These are phyloP conservation scores for Phyllotreta cruciferae DNA, from an alignment of 2,888 invertebrate genomes.

Conservation along the genomic window DNA sequence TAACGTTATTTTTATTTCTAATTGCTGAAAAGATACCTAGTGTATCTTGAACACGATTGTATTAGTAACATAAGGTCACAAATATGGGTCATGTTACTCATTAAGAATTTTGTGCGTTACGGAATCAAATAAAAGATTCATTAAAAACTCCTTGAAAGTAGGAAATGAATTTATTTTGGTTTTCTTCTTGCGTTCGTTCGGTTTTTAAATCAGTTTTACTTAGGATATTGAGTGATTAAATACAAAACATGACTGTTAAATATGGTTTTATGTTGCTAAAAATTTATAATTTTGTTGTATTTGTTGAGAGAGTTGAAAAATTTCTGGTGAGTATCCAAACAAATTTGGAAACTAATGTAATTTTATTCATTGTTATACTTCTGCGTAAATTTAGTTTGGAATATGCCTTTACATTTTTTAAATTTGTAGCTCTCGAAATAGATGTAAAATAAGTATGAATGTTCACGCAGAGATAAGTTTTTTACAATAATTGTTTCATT, in stretches of 20 bases:
- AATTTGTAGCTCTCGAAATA: too few species aligned
- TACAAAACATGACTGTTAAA: conserved; percentile 3
- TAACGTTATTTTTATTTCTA: too few species aligned
- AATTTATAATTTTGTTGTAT: conserved; percentile 6
- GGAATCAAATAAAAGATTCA: conserved; percentile 4
- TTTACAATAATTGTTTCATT: too few species aligned
- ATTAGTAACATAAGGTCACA: conserved; percentile 3
- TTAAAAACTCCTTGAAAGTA: conserved; percentile 7
- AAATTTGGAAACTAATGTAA: too few species aligned
- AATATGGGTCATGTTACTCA: conserved; percentile 2
- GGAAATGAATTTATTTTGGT: background rate
- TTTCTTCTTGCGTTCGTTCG: background rate
- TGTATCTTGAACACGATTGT: background rate
- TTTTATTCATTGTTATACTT: too few species aligned
- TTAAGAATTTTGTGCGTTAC: background rate
- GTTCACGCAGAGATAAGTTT: too few species aligned
- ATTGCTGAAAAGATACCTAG: too few species aligned
- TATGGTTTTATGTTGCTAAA: conserved; percentile 7
- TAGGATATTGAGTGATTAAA: background rate
- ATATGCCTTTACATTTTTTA: too few species aligned
- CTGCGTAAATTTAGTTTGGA: too few species aligned
- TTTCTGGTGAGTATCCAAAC: background rate
- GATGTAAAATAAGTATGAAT: too few species aligned
- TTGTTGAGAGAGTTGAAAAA: too few species aligned
- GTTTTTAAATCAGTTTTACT: too few species aligned